Evolutionary conservation across 2,888 invertebrate genomes (phyloP).

Genomic region (Horisme vitalbata): DNA sequence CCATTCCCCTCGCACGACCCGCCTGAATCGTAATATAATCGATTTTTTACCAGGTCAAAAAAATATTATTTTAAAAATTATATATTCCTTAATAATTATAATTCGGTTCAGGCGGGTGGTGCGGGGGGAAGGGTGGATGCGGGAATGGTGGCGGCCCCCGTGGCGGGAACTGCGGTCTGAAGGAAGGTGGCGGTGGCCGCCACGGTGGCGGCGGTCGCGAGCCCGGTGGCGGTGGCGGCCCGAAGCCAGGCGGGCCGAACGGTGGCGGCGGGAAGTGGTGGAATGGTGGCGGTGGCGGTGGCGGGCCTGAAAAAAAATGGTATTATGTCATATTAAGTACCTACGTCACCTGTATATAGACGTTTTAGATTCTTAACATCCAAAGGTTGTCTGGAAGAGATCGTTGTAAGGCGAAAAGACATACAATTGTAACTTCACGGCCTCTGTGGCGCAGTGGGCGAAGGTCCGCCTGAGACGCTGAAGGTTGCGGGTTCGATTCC

Average conservation of each 20-base stretch:
- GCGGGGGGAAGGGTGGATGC: conserved; percentile 87
- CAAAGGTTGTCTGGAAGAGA: no score
- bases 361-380: no score
- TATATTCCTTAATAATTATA: conserved; percentile 69
- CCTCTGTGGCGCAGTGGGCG: no score
- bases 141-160: conserved; percentile 81
- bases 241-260: conserved; percentile 59
- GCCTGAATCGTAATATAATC: no score
- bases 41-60: no score
- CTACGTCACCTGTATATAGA: no score
- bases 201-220: conserved; percentile 80
- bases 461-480: no score
- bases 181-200: conserved; percentile 66
- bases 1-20: no score
- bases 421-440: no score
- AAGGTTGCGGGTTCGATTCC: no score
- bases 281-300: conserved; percentile 65
- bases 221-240: conserved; percentile 79
- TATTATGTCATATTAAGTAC: no score
- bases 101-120: conserved; percentile 76
- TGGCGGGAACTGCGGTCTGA: conserved; percentile 65
- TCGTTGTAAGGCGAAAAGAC: no score
- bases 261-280: conserved; percentile 59
- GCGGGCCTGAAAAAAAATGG: conserved; percentile 46
- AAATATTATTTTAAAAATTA: conserved; percentile 23